phyloP scores from a whole-genome alignment of 2,888 invertebrate genomes.

The Spodoptera littoralis region DNA sequence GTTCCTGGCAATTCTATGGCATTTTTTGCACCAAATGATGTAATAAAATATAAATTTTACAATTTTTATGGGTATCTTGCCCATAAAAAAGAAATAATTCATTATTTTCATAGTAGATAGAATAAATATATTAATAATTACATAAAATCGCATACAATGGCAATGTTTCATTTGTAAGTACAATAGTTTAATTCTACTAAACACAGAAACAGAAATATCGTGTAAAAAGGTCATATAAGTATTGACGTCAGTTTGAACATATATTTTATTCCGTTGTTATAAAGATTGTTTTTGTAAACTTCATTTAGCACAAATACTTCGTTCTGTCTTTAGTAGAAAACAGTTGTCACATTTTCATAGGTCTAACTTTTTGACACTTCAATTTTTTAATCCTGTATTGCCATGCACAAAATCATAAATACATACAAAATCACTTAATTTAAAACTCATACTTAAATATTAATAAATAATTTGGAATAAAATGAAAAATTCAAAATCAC shows the following conservation, averaged over 20 bases:
- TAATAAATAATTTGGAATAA: constrained; percentile 37
- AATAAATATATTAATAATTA: constrained; percentile 15
- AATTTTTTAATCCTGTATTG: constrained; percentile 7
- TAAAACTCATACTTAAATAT: constrained; percentile 38
- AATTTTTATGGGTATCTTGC: constrained; percentile 27
- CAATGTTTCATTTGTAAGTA: constrained; percentile 39
- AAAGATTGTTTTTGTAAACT: too few relatives aligned
- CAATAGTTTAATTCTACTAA: constrained; percentile 4
- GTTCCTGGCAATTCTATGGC: constrained; percentile 33
- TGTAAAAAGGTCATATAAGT: too few relatives aligned
- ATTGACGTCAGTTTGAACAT: too few relatives aligned
- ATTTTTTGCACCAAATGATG: constrained; percentile 32
- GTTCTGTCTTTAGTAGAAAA: too few relatives aligned
- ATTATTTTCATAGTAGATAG: not conserved
- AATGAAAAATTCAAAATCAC: constrained; percentile 45
- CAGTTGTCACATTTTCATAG: too few relatives aligned
- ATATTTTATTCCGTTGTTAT: too few relatives aligned
- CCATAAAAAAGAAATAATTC: constrained; percentile 50
- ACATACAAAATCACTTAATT: constrained; percentile 46
- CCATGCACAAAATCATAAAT: constrained; percentile 17
- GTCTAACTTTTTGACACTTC: too few relatives aligned
- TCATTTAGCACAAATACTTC: too few relatives aligned
- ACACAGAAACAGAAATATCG: too few relatives aligned
- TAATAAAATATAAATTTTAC: constrained; percentile 24
- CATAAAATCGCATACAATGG: constrained; percentile 10